These are phyloP conservation scores for Accipiter cooperii DNA, from an alignment of 2,113 vertebrate genomes.

Conservation along the genomic window DNA sequence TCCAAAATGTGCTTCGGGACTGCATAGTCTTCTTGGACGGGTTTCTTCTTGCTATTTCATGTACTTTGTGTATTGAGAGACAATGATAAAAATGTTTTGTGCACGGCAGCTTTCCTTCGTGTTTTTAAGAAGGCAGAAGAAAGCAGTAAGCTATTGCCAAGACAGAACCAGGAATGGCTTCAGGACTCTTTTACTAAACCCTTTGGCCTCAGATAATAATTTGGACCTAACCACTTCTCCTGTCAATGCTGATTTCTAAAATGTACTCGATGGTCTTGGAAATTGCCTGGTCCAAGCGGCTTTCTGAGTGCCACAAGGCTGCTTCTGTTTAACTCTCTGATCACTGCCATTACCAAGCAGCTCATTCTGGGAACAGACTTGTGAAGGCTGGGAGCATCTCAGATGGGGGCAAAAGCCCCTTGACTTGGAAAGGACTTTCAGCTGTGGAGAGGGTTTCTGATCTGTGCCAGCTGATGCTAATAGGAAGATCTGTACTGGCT, in stretches of 20 bases:
- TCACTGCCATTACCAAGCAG: not conserved
- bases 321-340: not conserved
- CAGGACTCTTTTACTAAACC: not conserved
- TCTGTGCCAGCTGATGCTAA: not conserved
- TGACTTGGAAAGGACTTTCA: not conserved
- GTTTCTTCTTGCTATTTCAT: conserved; percentile 6
- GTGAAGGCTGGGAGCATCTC: not conserved
- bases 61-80: not conserved
- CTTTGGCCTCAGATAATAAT: not conserved
- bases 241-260: not conserved
- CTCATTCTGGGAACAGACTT: not conserved
- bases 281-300: not conserved
- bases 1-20: not conserved
- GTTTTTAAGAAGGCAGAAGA: not conserved
- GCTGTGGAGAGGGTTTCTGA: not conserved
- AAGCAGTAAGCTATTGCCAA: not conserved
- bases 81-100: not conserved
- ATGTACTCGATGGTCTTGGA: not conserved
- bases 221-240: not conserved
- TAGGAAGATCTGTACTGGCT: not conserved
- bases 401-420: not conserved
- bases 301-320: not conserved
- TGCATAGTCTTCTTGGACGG: not conserved
- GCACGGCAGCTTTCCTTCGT: not conserved
- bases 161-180: not conserved